These are phyloP conservation scores for Leptinotarsa lineolata DNA, from an alignment of 1,140 invertebrate genomes.

Conservation along the genomic window DNA sequence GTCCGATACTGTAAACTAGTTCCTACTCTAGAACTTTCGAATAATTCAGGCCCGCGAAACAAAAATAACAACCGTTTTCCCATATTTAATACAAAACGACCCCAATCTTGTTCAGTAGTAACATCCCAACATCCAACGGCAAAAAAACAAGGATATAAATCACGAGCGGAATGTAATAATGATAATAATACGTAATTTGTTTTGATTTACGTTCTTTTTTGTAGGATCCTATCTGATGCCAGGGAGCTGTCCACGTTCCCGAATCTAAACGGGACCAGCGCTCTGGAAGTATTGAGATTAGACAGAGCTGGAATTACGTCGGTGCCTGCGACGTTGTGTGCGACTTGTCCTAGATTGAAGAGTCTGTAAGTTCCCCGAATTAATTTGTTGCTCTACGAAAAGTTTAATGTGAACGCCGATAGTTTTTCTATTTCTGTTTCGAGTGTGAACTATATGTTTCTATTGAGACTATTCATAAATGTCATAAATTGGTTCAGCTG, in stretches of 20 bases:
- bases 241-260: conserved; percentile 78
- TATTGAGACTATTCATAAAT: no score
- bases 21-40: neutral
- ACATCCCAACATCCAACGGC: conserved; percentile 1
- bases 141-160: conserved; percentile 28
- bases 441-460: no score
- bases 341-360: conserved; percentile 75
- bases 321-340: conserved; percentile 78
- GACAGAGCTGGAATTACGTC: conserved; percentile 77
- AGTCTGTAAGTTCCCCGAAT: conserved; percentile 75
- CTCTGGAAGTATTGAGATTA: conserved; percentile 78
- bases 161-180: conserved; percentile 29
- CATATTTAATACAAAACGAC: conserved; percentile 18
- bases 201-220: conserved; percentile 39
- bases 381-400: neutral
- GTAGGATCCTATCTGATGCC: conserved; percentile 84
- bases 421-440: neutral
- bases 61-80: neutral
- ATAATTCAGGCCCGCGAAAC: neutral
- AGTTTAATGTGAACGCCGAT: conserved; percentile 5
- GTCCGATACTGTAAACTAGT: no score
- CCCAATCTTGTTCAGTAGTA: conserved; percentile 18
- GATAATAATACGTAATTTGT: conserved; percentile 31
- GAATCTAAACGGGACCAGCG: conserved; percentile 74
- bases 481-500: no score